A percentile compares a stretch with the other conserved stretches of the same genome.
phyloP scores from a whole-genome alignment of 2,797 vertebrate species.

The Myoxocephalus aenaeus region DNA sequence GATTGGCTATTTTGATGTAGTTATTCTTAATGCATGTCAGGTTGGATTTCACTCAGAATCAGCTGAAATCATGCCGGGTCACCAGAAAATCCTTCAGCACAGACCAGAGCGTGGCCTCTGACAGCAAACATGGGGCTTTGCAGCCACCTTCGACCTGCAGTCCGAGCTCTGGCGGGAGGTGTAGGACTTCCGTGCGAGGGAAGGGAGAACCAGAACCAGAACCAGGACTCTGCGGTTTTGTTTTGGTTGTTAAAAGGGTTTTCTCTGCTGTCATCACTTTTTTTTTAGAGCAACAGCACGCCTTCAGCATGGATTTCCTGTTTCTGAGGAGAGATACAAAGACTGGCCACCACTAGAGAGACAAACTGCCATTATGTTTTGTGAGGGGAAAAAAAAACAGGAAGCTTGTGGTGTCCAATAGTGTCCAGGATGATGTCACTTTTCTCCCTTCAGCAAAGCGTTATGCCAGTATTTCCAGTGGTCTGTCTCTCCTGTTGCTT shows the following conservation, averaged over 20 bases:
- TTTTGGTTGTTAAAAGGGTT: slow-evolving; percentile 32
- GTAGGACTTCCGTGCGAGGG: too few species aligned
- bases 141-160: not conserved
- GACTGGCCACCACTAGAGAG: slow-evolving; percentile 41
- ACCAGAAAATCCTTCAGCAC: not conserved
- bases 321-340: slow-evolving; percentile 65
- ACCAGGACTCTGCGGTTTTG: not conserved
- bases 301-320: slow-evolving; percentile 58
- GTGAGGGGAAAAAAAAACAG: slow-evolving; percentile 49
- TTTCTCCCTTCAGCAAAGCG: slow-evolving; percentile 35
- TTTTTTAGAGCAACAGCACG: slow-evolving; percentile 22
- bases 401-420: slow-evolving; percentile 47
- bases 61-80: not conserved
- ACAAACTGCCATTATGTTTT: slow-evolving; percentile 56
- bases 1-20: too few species aligned
- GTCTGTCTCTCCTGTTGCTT: slow-evolving; percentile 33
- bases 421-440: slow-evolving; percentile 62
- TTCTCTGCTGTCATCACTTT: slow-evolving; percentile 53
- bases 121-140: not conserved
- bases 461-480: slow-evolving; percentile 34
- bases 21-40: not conserved
- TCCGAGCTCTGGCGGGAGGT: not conserved
- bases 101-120: not conserved
- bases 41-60: not conserved
- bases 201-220: not conserved